Conservation (phyloP, 2,888 invertebrate genomes). For the Ophion slaviceki region DNA sequence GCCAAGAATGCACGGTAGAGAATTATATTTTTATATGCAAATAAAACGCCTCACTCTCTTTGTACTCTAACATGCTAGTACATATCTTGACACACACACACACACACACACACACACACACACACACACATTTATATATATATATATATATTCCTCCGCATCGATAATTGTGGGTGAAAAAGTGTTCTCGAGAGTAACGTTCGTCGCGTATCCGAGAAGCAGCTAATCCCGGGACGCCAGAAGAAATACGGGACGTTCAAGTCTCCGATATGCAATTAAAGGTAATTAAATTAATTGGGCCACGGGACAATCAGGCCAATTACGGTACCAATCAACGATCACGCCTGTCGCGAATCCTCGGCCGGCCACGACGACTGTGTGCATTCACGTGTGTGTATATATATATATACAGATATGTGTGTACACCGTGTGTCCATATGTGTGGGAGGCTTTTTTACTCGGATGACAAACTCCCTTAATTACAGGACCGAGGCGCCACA, state of each 20-base stretch:
- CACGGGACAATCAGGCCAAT: slow-evolving; percentile 81
- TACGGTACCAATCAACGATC: slow-evolving; percentile 81
- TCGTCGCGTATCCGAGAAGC: neutral
- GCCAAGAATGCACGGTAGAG: too few species aligned
- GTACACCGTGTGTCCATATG: slow-evolving; percentile 53
- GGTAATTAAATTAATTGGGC: slow-evolving; percentile 82
- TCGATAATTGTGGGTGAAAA: slow-evolving; percentile 53
- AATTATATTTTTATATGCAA: too few species aligned
- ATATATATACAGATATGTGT: slow-evolving; percentile 22
- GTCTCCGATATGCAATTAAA: slow-evolving; percentile 75
- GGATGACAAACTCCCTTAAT: slow-evolving; percentile 83
- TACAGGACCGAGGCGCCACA: slow-evolving; percentile 77
- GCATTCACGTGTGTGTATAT: slow-evolving; percentile 18
- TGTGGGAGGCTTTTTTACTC: slow-evolving; percentile 75
- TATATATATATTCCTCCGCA: too few species aligned
- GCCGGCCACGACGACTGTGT: slow-evolving; percentile 39
- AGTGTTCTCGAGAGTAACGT: slow-evolving; percentile 32
- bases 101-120: too few species aligned
- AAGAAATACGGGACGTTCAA: slow-evolving; percentile 66
- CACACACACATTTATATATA: too few species aligned
- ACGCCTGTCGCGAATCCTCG: slow-evolving; percentile 61
- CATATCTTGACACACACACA: too few species aligned
- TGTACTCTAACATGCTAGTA: too few species aligned
- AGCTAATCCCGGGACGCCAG: slow-evolving; percentile 39
- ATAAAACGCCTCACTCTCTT: too few species aligned